phyloP scores from a whole-genome alignment of 2,797 vertebrate genomes.

The Tokudaia tokunoshimensis region DNA sequence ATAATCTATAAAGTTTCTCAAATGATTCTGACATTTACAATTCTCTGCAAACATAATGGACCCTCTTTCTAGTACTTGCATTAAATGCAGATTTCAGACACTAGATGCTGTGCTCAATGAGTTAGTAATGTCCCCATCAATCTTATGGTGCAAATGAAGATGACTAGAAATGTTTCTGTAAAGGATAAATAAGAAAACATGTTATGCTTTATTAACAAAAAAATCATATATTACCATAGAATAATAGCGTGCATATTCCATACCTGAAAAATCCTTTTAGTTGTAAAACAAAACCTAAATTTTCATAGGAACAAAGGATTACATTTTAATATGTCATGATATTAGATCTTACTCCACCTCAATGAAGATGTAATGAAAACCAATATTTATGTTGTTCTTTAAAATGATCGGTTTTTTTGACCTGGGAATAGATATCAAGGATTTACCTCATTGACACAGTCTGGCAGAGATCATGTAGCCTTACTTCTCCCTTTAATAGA shows the following conservation, averaged over 20 bases:
- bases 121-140: slow-evolving; percentile 86
- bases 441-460: slow-evolving; percentile 45
- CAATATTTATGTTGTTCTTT: not conserved
- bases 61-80: slow-evolving; percentile 84
- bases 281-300: slow-evolving; percentile 79
- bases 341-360: slow-evolving; percentile 80
- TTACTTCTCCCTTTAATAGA: not conserved
- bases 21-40: slow-evolving; percentile 87
- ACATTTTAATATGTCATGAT: slow-evolving; percentile 69
- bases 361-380: slow-evolving; percentile 56
- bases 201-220: slow-evolving; percentile 83
- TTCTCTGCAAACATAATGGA: slow-evolving; percentile 82
- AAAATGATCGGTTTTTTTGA: not conserved
- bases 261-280: slow-evolving; percentile 60
- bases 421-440: not conserved
- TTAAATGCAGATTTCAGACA: slow-evolving; percentile 88
- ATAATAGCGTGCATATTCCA: slow-evolving; percentile 61
- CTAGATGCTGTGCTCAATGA: slow-evolving; percentile 87
- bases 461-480: not conserved
- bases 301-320: slow-evolving; percentile 63
- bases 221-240: slow-evolving; percentile 76
- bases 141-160: slow-evolving; percentile 83
- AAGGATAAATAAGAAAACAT: slow-evolving; percentile 86
- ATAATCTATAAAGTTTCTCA: slow-evolving; percentile 87
- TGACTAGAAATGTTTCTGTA: slow-evolving; percentile 83